phyloP scores from a whole-genome alignment of 2,113 vertebrate genomes.

The Pseudorectes ferrugineus region DNA sequence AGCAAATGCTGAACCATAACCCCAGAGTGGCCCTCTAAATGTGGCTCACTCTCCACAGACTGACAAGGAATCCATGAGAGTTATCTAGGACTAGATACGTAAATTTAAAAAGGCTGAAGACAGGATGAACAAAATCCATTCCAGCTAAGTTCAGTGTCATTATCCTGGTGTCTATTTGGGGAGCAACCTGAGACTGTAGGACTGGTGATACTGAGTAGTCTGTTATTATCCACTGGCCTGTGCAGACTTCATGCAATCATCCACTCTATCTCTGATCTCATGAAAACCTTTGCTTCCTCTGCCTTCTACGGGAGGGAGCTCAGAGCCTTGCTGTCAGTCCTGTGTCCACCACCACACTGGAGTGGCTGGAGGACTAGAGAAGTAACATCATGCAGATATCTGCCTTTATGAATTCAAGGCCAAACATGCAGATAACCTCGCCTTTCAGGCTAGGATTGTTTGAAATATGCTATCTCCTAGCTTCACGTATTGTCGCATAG shows the following conservation, averaged over 20 bases:
- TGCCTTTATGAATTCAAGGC: background rate
- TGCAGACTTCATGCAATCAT: background rate
- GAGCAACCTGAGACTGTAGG: background rate
- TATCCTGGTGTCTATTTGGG: background rate
- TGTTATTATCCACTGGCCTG: background rate
- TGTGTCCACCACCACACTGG: background rate
- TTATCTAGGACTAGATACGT: background rate
- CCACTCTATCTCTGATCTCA: background rate
- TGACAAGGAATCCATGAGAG: background rate
- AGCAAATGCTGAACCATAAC: background rate
- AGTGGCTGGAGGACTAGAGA: background rate
- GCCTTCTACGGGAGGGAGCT: fast-evolving
- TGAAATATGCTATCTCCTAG: background rate
- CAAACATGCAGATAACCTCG: background rate
- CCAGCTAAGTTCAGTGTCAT: background rate
- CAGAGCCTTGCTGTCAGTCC: background rate
- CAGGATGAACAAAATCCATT: background rate
- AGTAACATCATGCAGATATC: background rate
- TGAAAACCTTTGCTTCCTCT: background rate
- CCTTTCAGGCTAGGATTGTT: background rate
- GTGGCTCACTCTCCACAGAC: background rate
- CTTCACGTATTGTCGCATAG: background rate
- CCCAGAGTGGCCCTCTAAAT: background rate
- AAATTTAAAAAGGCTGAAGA: background rate
- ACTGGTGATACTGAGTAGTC: background rate